Evolutionary conservation across 1,140 invertebrate species (phyloP), one percentile per base, ranked within the genome.

Genomic region (Drosophila bifasciata): DNA sequence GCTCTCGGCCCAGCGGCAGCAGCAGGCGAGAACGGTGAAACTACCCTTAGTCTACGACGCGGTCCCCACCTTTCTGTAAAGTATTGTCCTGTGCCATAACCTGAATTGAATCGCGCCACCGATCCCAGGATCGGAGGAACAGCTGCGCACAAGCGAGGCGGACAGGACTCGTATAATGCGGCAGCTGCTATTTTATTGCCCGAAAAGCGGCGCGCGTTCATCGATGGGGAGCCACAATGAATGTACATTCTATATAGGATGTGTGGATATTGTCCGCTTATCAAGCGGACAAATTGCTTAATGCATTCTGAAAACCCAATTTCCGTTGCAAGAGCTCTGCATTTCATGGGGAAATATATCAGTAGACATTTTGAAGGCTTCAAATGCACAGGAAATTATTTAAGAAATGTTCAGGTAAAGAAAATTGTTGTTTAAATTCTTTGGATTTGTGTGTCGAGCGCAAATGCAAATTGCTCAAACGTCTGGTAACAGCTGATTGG

Each of bases 131-230:
- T 28, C 13, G 63, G 43, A 16, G 59, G 63, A 83, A 88, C 83
- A 88, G 83, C 83, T 86, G 83, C 83, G 76, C 50, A 49, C 51
- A n/a, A 40, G 41, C 46, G 28, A 40, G 32, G 25, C 32, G 66
- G 68, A 59, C 75, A 77, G 83, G 81, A 88, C 72, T 74, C 59
- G 59, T 41, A 71, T 56, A 64, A 76, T 56, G 40, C 46, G 66
- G 78, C 81, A 81, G 81, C 81, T 88, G 81, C 77, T 66, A 58
- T 70, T 75, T 86, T 85, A 80, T 85, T 51, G 63, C 63, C 52
- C 53, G 43, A 76, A 55, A 45, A 63, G 68, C 68, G 57, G 43
- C 53, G 79, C 53, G 75, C 63, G 83, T 61, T 59, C 53, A 40
- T 49, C 43, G 49, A 17, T 68, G 66, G 66, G 66, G 66, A 68